Percentiles rank a stretch among this genome's conserved stretches.
Evolutionary conservation across 2,797 vertebrate genomes (phyloP).

Genomic region (Halcyon badia): DNA sequence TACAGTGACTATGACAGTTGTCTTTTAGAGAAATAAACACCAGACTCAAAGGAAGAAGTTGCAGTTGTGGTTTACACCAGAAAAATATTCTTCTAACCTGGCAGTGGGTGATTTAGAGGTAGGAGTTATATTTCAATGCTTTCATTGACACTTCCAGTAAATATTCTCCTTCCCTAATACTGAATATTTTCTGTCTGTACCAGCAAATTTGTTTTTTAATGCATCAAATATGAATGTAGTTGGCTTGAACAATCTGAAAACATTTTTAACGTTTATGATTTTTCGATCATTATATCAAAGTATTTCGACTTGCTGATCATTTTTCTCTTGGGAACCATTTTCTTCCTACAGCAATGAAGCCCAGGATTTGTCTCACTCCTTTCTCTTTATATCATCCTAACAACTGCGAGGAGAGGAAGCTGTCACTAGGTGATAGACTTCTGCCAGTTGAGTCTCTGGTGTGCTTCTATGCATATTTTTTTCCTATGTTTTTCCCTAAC

Average conservation of each 20-base stretch:
- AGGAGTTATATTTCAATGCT: not conserved
- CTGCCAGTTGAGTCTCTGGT: not conserved
- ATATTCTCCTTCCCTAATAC: not conserved
- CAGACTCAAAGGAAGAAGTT: not conserved
- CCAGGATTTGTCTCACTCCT: not conserved
- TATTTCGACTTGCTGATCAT: not conserved
- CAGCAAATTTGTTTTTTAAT: not conserved
- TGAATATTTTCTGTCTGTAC: not conserved
- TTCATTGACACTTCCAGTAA: not conserved
- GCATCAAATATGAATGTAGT: not conserved
- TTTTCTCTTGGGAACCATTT: not conserved
- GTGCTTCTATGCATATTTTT: not conserved
- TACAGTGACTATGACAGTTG: not conserved
- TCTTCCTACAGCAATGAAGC: not conserved
- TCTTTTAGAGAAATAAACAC: not conserved
- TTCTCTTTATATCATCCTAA: not conserved
- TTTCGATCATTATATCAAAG: not conserved
- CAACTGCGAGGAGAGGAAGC: constrained; percentile 11
- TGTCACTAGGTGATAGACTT: constrained; percentile 53
- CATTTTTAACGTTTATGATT: not conserved
- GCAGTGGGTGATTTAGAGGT: not conserved
- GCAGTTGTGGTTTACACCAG: not conserved
- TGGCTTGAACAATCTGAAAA: not conserved
- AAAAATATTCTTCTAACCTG: not conserved
- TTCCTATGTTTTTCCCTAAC: constrained; percentile 34